These are phyloP conservation scores for Caenorhabditis sp. DNA, from an alignment of 2,888 invertebrate species.

Conservation along the genomic window DNA sequence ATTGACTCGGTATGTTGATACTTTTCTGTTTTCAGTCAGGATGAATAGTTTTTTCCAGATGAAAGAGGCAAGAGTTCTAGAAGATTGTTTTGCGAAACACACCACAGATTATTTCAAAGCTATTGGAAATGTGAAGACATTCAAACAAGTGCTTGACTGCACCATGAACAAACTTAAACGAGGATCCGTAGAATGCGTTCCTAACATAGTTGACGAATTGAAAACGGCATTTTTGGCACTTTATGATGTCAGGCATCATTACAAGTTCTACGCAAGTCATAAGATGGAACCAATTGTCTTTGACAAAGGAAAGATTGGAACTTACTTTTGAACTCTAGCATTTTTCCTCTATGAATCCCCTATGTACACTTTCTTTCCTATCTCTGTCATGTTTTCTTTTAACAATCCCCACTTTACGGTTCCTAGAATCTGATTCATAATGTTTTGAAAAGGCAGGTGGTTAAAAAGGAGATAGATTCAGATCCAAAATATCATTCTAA, in stretches of 20 bases:
- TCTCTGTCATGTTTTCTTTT: no score
- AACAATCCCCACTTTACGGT: background rate
- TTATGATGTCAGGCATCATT: background rate
- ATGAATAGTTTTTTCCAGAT: no score
- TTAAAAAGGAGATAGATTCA: no score
- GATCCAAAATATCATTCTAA: no score
- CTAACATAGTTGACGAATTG: background rate
- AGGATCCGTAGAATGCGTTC: background rate
- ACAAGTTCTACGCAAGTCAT: background rate
- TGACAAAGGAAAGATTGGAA: background rate
- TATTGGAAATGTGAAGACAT: no score
- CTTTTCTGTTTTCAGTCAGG: no score
- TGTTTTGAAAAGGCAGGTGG: background rate
- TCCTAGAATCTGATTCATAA: background rate
- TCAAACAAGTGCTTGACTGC: background rate
- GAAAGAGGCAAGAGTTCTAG: no score
- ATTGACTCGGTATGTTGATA: no score
- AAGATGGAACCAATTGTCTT: background rate
- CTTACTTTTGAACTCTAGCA: background rate
- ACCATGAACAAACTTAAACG: background rate
- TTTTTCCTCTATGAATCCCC: no score
- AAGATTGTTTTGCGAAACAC: no score
- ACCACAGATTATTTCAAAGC: no score
- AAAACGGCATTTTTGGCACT: background rate
- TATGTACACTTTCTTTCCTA: no score